A percentile compares a stretch with the other conserved stretches of the same genome.
These are phyloP conservation scores for Habrosyne pyritoides DNA, from an alignment of 2,888 invertebrate genomes.

Conservation along the genomic window DNA sequence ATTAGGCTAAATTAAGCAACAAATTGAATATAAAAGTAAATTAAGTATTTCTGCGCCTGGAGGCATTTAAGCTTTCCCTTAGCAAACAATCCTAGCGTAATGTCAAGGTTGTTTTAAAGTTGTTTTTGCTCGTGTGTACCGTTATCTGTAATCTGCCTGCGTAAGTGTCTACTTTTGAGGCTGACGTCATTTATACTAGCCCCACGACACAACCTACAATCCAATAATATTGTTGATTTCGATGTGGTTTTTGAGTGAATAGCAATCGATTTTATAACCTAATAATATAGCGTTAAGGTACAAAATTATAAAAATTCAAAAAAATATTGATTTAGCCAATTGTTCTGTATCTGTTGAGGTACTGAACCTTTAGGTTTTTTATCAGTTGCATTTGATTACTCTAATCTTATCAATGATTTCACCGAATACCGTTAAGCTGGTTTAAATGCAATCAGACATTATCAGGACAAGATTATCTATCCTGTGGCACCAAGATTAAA, in stretches of 20 bases:
- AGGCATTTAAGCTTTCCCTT: slow-evolving; percentile 15
- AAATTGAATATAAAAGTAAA: slow-evolving; percentile 9
- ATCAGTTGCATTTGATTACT: not conserved
- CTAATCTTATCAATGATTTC: not conserved
- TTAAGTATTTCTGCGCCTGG: not conserved
- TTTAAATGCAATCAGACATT: not conserved
- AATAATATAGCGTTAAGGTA: too few relatives aligned
- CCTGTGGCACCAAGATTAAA: not conserved
- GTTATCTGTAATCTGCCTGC: not conserved
- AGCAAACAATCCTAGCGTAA: slow-evolving; percentile 7
- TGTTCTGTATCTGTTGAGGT: not conserved
- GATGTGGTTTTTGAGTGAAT: not conserved
- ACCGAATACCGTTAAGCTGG: not conserved
- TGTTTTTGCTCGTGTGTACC: slow-evolving; percentile 7
- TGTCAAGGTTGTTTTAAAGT: slow-evolving; percentile 13
- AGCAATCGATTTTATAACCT: not conserved
- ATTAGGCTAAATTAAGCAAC: not conserved
- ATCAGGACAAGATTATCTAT: not conserved
- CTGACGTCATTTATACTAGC: not conserved
- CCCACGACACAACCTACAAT: not conserved
- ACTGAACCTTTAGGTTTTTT: not conserved
- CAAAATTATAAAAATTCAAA: too few relatives aligned
- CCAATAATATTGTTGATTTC: not conserved
- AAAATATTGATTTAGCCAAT: not conserved
- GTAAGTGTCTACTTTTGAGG: not conserved